Evolutionary conservation across 2,888 invertebrate species (phyloP).

Genomic region (Chloroclysta siterata): DNA sequence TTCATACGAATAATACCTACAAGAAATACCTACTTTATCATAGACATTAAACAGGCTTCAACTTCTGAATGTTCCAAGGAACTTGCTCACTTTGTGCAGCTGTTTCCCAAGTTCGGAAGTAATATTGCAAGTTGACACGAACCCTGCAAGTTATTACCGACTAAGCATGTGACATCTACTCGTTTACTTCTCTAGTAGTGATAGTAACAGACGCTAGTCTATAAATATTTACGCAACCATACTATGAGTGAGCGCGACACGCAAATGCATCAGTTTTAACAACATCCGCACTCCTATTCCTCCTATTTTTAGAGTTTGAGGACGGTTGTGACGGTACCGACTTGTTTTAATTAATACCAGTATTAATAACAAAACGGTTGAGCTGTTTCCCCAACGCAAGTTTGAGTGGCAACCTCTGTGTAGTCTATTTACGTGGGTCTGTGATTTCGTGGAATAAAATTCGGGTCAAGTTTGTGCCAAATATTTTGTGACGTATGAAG

Average conservation of each 20-base stretch:
- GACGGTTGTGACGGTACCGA: constrained; percentile 42
- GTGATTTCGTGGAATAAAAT: constrained; percentile 36
- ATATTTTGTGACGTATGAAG: constrained; percentile 37
- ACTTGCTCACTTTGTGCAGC: constrained; percentile 12
- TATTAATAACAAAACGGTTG: constrained; percentile 35
- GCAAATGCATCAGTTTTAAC: constrained; percentile 36
- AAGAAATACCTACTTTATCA: neutral
- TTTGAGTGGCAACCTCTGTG: constrained; percentile 42
- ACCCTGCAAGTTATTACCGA: constrained; percentile 6
- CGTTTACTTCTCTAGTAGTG: neutral
- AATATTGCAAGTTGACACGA: constrained; percentile 10
- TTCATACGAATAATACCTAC: neutral
- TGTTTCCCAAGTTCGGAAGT: constrained; percentile 18
- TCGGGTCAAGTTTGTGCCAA: constrained; percentile 47
- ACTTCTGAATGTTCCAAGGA: constrained; percentile 3
- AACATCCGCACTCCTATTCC: constrained; percentile 42
- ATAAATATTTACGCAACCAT: constrained; percentile 17
- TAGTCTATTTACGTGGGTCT: constrained; percentile 43
- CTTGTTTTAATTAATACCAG: constrained; percentile 45
- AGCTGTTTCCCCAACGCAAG: constrained; percentile 32
- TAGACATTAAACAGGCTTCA: constrained; percentile 3
- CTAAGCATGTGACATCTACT: neutral
- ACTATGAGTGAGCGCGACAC: constrained; percentile 27
- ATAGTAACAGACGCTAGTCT: constrained; percentile 1
- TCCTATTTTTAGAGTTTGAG: constrained; percentile 45